phyloP scores from a whole-genome alignment of 1,140 invertebrate species.

The Caenorhabditis briggsae region DNA sequence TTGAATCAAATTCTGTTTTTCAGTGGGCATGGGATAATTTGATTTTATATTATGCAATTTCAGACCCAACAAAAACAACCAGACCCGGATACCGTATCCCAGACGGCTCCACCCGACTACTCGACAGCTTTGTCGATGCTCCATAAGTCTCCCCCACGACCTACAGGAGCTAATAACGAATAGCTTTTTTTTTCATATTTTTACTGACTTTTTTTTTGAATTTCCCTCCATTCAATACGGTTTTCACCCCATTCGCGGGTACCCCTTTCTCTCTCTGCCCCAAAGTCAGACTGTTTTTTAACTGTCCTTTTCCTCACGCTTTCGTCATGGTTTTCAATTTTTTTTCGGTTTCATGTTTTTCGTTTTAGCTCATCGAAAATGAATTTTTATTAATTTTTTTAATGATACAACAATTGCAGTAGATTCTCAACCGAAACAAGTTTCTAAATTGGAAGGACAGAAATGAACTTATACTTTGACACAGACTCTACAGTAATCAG shows the following conservation, averaged over 20 bases:
- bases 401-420: not conserved
- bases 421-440: too few relatives aligned
- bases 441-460: too few relatives aligned
- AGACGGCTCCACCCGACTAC: conserved; percentile 31
- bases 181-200: not conserved
- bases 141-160: not conserved
- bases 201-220: not conserved
- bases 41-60: not conserved
- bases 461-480: too few relatives aligned
- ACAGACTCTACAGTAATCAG: too few relatives aligned
- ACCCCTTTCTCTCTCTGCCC: not conserved
- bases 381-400: not conserved
- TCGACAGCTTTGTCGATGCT: conserved; percentile 47
- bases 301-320: conserved; percentile 20
- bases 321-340: not conserved
- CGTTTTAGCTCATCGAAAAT: too few relatives aligned
- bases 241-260: conserved; percentile 50
- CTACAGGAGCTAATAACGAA: not conserved
- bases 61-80: conserved; percentile 8
- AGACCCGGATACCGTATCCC: not conserved
- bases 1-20: too few relatives aligned
- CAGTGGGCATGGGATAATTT: not conserved
- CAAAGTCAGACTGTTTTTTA: not conserved
- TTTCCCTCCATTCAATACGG: conserved; percentile 8
- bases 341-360: too few relatives aligned